phyloP scores from a whole-genome alignment of 1,140 invertebrate genomes.

The Caenorhabditis remanei region DNA sequence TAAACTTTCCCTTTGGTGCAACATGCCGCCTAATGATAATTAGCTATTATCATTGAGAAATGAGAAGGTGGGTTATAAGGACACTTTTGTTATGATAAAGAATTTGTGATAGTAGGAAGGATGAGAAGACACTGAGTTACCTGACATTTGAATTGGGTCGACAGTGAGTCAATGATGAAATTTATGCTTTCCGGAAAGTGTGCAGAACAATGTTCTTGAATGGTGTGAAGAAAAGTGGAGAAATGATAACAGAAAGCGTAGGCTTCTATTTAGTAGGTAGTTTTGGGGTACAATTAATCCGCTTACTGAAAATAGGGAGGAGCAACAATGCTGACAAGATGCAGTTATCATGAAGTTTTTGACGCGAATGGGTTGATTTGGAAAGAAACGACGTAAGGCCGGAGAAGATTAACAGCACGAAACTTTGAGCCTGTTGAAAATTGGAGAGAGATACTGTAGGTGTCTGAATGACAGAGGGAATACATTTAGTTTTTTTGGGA shows the following conservation, averaged over 20 bases:
- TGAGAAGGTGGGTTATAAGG: not conserved
- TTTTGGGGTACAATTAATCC: conserved; percentile 56
- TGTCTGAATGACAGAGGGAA: no score
- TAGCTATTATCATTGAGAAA: conserved; percentile 22
- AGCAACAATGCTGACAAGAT: conserved; percentile 50
- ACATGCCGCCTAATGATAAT: conserved; percentile 38
- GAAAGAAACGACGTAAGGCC: not conserved
- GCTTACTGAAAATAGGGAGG: conserved; percentile 35
- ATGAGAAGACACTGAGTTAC: conserved; percentile 5
- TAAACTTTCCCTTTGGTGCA: conserved; percentile 26
- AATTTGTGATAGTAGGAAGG: not conserved
- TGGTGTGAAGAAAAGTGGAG: not conserved
- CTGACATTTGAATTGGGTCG: conserved; percentile 1
- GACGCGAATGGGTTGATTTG: conserved; percentile 2
- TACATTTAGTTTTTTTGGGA: no score
- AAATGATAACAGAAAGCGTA: conserved; percentile 43
- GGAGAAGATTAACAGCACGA: not conserved
- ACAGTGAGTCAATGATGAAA: not conserved
- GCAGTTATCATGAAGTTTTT: conserved; percentile 40
- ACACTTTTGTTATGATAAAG: not conserved
- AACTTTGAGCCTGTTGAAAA: not conserved
- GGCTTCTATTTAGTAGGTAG: conserved; percentile 55
- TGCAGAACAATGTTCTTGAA: conserved; percentile 13
- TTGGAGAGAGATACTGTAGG: not conserved
- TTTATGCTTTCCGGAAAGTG: conserved; percentile 6